phyloP scores from a whole-genome alignment of 2,888 invertebrate genomes.

The Lypha dubia region DNA sequence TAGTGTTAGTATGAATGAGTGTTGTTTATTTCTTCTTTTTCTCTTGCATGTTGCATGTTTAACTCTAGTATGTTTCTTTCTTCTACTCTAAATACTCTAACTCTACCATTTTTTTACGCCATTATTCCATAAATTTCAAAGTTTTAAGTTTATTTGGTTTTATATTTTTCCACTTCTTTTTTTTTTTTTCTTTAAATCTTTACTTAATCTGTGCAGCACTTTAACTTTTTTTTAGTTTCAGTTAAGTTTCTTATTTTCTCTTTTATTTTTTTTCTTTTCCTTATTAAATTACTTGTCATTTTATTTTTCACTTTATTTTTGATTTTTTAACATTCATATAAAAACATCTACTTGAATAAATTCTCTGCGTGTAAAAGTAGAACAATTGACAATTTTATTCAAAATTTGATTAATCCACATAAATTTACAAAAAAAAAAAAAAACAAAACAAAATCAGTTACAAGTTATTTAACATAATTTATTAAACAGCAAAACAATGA shows the following conservation, averaged over 20 bases:
- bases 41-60: conserved; percentile 80
- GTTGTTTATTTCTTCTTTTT: conserved; percentile 24
- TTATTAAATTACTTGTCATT: conserved; percentile 19
- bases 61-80: conserved; percentile 45
- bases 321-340: conserved; percentile 68
- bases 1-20: conserved; percentile 72
- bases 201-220: conserved; percentile 54
- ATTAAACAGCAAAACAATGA: not conserved
- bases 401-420: conserved; percentile 65
- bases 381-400: conserved; percentile 55
- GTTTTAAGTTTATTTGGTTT: conserved; percentile 20
- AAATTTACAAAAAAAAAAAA: too few species aligned
- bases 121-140: conserved; percentile 19
- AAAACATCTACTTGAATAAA: conserved; percentile 69
- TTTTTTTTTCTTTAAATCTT: conserved; percentile 11
- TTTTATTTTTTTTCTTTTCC: conserved; percentile 30
- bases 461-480: conserved; percentile 21
- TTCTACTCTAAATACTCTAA: conserved; percentile 42
- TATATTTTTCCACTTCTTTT: too few species aligned
- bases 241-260: conserved; percentile 20
- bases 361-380: conserved; percentile 57
- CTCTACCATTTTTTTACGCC: conserved; percentile 46
- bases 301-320: conserved; percentile 36
- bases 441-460: conserved; percentile 34
- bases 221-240: conserved; percentile 24